Evolutionary conservation across 2,113 vertebrate genomes (phyloP).

Genomic region (Apteryx owenii): DNA sequence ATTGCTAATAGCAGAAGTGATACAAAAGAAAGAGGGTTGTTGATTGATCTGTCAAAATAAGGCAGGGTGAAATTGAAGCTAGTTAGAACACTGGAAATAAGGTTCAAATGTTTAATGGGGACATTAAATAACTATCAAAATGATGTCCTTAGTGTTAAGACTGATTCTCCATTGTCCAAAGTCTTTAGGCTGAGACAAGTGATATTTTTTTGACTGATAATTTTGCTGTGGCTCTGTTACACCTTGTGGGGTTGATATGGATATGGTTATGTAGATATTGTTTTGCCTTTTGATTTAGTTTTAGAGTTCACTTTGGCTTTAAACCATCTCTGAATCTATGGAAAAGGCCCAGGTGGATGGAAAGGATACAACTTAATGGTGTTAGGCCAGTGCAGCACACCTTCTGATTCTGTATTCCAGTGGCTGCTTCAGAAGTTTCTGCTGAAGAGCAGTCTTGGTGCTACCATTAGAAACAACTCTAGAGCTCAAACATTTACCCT

Average conservation of each 20-base stretch:
- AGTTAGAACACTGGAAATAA: neutral
- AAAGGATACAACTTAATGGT: neutral
- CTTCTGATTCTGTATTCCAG: rapidly evolving
- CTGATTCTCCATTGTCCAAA: neutral
- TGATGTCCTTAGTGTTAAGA: neutral
- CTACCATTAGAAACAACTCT: neutral
- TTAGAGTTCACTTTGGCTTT: neutral
- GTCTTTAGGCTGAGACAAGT: neutral
- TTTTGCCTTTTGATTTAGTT: neutral
- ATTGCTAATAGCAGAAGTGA: neutral
- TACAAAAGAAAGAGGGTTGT: neutral
- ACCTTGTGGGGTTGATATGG: neutral
- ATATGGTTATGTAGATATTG: neutral
- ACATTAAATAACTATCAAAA: neutral
- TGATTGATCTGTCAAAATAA: neutral
- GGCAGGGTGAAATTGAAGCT: neutral
- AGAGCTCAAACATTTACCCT: neutral
- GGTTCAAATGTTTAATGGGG: neutral
- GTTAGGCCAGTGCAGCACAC: neutral
- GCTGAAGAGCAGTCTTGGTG: neutral
- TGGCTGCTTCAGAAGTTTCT: neutral
- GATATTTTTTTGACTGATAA: neutral
- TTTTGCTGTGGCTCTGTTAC: neutral
- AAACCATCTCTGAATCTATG: neutral
- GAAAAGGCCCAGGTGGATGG: neutral